Evolutionary conservation across 2,888 invertebrate genomes (phyloP), one percentile per base, ranked within the genome.

Genomic region (Melolontha melolontha): DNA sequence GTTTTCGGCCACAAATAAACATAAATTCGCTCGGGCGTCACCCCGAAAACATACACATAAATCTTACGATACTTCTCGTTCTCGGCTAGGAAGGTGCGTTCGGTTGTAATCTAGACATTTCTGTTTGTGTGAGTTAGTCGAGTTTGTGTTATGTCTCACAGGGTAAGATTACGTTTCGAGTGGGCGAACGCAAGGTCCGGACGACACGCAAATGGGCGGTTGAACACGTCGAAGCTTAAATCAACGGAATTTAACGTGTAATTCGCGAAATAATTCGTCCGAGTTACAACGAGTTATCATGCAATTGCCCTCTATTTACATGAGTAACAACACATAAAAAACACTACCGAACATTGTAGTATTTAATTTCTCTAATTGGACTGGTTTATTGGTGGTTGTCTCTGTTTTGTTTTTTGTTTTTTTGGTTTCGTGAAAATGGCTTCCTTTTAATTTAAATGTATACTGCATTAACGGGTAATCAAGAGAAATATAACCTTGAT

Each of bases 191-290:
- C 34, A 29, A n/a, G 44, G 12, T 27, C 8, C 59, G 59, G 42
- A 59, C 44, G 59, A 59, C 59, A 59, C 59, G 59, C 59, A 29
- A 59, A 44, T 59, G 59, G 59, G 59, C 59, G 59, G 14, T 59
- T 44, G 29, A 10, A 16, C 27, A 29, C n/a, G 42, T 59, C 11
- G 44, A 40, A 29, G 47, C 44, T 59, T 59, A 59, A 59, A 59
- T 59, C 59, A 59, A 59, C 59, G 59, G 44, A 59, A 59, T 27
- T 59, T 59, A 44, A 59, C 44, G 59, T 59, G 59, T 29, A 59
- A 44, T 59, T 59, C 34, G 44, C 44, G 8, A 44, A 59, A 59
- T 59, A 59, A 59, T 44, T 59, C 59, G 5, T 59, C 14, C 29
- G 44, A 8, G 29, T 59, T 44, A 59, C 44, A 59, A 59, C 59